A percentile compares a stretch with the other conserved stretches of the same genome.
Evolutionary conservation across 2,797 vertebrate species (phyloP).

Genomic region (Serranus cabrilla): DNA sequence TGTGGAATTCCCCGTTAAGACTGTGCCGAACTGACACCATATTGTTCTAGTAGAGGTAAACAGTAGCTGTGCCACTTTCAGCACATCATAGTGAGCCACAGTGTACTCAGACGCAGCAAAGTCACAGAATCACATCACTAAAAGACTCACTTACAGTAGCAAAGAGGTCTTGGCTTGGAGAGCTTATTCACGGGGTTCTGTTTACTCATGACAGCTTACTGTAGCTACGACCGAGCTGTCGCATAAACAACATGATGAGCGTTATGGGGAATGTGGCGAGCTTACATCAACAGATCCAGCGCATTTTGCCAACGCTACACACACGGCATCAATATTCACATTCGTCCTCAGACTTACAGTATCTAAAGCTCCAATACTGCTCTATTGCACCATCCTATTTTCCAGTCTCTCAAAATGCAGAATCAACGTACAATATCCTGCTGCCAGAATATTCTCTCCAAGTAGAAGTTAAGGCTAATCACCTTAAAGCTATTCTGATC

Average conservation of each 20-base stretch:
- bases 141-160: slow-evolving; percentile 3
- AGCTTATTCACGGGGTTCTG: slow-evolving; percentile 31
- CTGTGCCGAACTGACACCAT: not conserved
- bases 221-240: slow-evolving; percentile 17
- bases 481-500: slow-evolving; percentile 1
- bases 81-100: not conserved
- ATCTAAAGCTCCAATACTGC: not conserved
- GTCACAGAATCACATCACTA: slow-evolving; percentile 13
- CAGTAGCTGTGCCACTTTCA: not conserved
- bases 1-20: not conserved
- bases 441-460: not conserved
- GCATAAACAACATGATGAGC: slow-evolving; percentile 47
- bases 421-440: not conserved
- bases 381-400: not conserved
- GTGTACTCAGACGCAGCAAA: not conserved
- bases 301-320: slow-evolving; percentile 19
- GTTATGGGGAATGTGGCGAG: slow-evolving; percentile 30
- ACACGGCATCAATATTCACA: slow-evolving; percentile 38
- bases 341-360: slow-evolving; percentile 1
- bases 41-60: not conserved
- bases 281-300: slow-evolving; percentile 45
- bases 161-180: not conserved
- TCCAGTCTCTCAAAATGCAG: not conserved
- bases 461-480: slow-evolving; percentile 4
- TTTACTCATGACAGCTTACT: slow-evolving; percentile 50